Evolutionary conservation across 2,888 invertebrate species (phyloP).

Genomic region (Tribolium freemani): DNA sequence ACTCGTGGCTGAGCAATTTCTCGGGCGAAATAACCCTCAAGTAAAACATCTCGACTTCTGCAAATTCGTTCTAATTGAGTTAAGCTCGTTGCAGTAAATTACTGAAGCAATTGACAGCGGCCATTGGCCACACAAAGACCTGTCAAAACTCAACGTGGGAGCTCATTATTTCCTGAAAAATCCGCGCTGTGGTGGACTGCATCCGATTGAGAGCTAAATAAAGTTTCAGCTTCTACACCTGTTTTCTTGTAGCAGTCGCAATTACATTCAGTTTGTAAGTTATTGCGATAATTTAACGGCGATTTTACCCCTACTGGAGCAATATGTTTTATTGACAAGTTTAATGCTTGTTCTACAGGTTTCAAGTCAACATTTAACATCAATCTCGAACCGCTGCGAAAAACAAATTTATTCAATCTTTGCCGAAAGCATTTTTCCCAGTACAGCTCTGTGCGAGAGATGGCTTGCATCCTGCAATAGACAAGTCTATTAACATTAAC

Average conservation of each 20-base stretch:
- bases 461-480: slow-evolving; percentile 6
- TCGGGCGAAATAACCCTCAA: not conserved
- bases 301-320: not conserved
- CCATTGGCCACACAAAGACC: not conserved
- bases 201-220: slow-evolving; percentile 4
- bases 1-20: slow-evolving; percentile 3
- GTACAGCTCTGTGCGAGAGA: slow-evolving; percentile 11
- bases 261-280: slow-evolving; percentile 4
- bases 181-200: not conserved
- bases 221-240: slow-evolving; percentile 1
- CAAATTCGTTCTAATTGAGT: not conserved
- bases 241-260: not conserved
- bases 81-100: slow-evolving; percentile 1
- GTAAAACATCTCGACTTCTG: not conserved
- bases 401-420: not conserved
- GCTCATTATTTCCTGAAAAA: slow-evolving; percentile 4
- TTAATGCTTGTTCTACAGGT: not conserved
- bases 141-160: slow-evolving; percentile 1
- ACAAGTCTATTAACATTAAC: slow-evolving; percentile 11
- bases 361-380: not conserved
- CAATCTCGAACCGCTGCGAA: not conserved
- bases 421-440: slow-evolving; percentile 4
- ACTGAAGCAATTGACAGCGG: not conserved
- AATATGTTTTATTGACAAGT: slow-evolving; percentile 12
- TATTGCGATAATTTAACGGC: slow-evolving; percentile 1